phyloP scores from a whole-genome alignment of 2,888 invertebrate genomes.

The Panopea generosa region DNA sequence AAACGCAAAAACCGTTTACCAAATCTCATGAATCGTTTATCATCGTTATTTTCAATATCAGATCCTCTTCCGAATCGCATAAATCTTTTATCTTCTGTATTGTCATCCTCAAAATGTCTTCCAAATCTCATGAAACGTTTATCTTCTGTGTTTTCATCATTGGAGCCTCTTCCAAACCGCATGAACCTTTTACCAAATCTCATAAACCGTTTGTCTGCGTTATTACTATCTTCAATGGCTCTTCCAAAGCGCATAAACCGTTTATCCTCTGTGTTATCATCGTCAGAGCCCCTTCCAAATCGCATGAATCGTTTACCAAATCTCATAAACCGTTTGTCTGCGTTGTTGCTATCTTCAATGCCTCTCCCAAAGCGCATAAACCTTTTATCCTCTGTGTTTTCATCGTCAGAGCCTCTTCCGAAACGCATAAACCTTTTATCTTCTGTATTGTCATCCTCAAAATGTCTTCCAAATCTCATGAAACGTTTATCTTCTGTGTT shows the following conservation, averaged over 20 bases:
- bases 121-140: constrained; percentile 73
- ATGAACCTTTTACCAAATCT: constrained; percentile 75
- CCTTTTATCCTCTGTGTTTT: constrained; percentile 35
- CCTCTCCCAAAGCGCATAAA: constrained; percentile 31
- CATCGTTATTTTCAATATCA: constrained; percentile 24
- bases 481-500: constrained; percentile 66
- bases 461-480: constrained; percentile 75
- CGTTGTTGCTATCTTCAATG: constrained; percentile 54
- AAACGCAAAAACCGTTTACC: constrained; percentile 68
- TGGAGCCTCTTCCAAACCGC: constrained; percentile 73
- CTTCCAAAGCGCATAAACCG: constrained; percentile 71
- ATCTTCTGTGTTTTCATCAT: constrained; percentile 60
- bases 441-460: constrained; percentile 30
- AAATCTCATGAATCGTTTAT: constrained; percentile 76
- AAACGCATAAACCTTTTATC: constrained; percentile 72
- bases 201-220: constrained; percentile 74
- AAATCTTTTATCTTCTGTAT: constrained; percentile 65
- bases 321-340: constrained; percentile 69
- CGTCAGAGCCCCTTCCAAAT: constrained; percentile 62
- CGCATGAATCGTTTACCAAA: constrained; percentile 73
- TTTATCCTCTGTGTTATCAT: constrained; percentile 43
- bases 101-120: constrained; percentile 56
- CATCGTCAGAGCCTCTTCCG: constrained; percentile 23
- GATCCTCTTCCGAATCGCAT: constrained; percentile 74
- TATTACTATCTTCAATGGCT: constrained; percentile 61